These are phyloP conservation scores for Benitochromis conjunctus DNA, from an alignment of 2,113 vertebrate genomes.

Conservation along the genomic window DNA sequence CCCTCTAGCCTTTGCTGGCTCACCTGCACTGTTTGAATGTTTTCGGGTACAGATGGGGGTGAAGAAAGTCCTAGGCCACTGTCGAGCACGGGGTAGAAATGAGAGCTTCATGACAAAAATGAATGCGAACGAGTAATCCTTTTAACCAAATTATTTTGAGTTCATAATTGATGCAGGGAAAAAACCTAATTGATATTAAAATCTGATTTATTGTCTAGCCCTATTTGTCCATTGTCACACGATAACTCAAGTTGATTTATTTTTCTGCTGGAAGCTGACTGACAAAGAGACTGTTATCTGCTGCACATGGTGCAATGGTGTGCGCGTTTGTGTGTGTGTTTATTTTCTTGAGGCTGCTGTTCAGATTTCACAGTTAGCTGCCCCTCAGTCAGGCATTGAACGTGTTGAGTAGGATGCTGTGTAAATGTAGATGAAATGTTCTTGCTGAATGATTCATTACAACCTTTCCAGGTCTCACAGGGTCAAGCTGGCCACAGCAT, in stretches of 20 bases:
- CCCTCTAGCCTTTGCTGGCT: background rate
- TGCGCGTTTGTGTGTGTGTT: background rate
- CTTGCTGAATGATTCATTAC: slow-evolving; percentile 37
- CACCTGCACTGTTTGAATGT: background rate
- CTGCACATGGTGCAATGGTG: background rate
- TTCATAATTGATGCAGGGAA: background rate
- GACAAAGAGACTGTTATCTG: background rate
- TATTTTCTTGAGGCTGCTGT: background rate
- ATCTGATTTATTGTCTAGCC: background rate
- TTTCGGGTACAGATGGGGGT: background rate
- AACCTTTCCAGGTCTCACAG: slow-evolving; percentile 55
- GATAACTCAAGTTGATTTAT: background rate
- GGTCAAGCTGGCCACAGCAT: slow-evolving; percentile 15
- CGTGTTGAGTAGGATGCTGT: background rate
- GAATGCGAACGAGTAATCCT: background rate
- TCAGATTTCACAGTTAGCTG: background rate
- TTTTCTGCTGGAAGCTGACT: background rate
- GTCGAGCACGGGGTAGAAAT: background rate
- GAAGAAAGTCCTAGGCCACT: fast-evolving
- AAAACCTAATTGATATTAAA: background rate
- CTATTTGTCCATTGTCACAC: background rate
- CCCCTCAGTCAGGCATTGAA: background rate
- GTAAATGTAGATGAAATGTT: background rate
- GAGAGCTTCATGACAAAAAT: background rate
- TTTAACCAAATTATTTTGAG: background rate